Evolutionary conservation across 2,888 invertebrate genomes (phyloP), one percentile per base, ranked within the genome.

Genomic region (Thymelicus sylvestris): DNA sequence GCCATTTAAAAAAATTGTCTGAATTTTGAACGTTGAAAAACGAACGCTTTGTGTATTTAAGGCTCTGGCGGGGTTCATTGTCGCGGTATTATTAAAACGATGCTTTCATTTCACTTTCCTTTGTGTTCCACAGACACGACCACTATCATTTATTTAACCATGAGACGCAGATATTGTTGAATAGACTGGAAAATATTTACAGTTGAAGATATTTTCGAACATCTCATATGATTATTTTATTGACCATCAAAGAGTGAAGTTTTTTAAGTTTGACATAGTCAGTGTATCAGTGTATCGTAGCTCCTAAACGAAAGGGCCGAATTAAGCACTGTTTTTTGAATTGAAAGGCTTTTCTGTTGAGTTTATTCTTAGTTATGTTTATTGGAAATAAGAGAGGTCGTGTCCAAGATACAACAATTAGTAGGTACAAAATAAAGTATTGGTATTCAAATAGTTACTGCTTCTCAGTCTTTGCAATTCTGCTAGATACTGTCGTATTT

Each of bases 21-120:
- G 41, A 41, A 38, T 31, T 59, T 38, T n/a, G 60, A 60, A 52
- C 39, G 6, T 19, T 39, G 65, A 39, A 65, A 55, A 50, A 39
- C 41, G 41, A 65, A 65, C 52, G 52, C 52, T 65, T 41, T 55
- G 65, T 65, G 65, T 65, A 41, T 65, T 65, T 52, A 65, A 65
- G 52, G 52, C 52, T 65, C 19, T 55, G 39, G 19, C 15, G 60
- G 60, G n/a, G 19, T 65, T 41, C 65, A 52, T 65, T 55, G 65
- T 52, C 10, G 65, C 65, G 39, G 19, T 65, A 65, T 65, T 65
- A 52, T 52, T 65, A 41, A 52, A 65, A 41, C 19, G 65, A 64
- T 39, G 64, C 52, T 52, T 64, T 63, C 48, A 48, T 64, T 39
- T 55, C 65, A 65, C 64, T 64, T 64, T 61, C 39, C 15, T 52